Conservation (phyloP, 2,113 vertebrate species). For the Pleuronectes platessa region DNA sequence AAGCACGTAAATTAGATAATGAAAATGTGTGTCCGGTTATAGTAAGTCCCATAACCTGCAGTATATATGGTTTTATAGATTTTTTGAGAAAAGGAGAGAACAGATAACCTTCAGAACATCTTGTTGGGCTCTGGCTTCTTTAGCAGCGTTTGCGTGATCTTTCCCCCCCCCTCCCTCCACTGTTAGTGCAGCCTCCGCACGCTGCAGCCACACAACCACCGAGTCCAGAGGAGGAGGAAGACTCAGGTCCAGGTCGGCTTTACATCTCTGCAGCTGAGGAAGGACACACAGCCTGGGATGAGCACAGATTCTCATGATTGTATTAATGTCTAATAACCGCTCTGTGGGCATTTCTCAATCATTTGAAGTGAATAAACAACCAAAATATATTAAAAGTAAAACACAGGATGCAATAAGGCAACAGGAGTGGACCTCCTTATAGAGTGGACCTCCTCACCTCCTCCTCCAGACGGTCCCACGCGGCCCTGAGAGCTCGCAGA, state of each 20-base stretch:
- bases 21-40: not conserved
- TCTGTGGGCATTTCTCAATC: too few species aligned
- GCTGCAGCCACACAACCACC: conserved; percentile 52
- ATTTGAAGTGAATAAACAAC: too few species aligned
- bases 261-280: conserved; percentile 52
- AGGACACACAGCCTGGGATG: not conserved
- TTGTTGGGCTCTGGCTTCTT: conserved; percentile 56
- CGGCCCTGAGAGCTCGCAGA: too few species aligned
- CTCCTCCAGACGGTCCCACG: conserved; percentile 32
- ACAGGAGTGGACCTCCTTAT: not conserved
- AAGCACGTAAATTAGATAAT: not conserved
- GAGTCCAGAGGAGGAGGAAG: conserved; percentile 65
- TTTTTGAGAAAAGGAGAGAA: too few species aligned
- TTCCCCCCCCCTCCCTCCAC: conserved; percentile 1
- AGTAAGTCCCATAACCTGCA: not conserved
- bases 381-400: too few species aligned
- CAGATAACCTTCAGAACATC: conserved; percentile 47
- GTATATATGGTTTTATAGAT: too few species aligned
- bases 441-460: conserved; percentile 30
- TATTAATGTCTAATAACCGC: too few species aligned
- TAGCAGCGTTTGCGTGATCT: conserved; percentile 47
- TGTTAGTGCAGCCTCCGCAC: conserved; percentile 37
- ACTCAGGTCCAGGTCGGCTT: conserved; percentile 49
- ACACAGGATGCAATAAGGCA: not conserved
- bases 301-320: not conserved